phyloP scores from a whole-genome alignment of 1,140 invertebrate species.

The Stratiolaelaps scimitus region DNA sequence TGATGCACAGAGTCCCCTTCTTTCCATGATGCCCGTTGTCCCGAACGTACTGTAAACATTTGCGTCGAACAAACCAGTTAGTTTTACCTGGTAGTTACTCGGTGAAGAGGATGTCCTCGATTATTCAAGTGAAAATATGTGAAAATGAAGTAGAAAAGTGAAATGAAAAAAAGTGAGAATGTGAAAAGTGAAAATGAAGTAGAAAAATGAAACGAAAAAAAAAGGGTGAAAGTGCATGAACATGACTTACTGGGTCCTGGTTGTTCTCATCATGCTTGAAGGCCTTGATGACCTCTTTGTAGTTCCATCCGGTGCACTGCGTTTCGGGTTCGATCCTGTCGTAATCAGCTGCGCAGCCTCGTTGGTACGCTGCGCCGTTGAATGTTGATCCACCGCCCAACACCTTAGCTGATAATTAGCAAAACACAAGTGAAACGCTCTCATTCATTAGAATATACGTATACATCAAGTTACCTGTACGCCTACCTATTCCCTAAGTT shows the following conservation, averaged over 20 bases:
- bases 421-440: too few species aligned
- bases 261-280: slow-evolving; percentile 20
- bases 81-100: too few species aligned
- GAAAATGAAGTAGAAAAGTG: neutral
- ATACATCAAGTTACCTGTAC: too few species aligned
- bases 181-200: neutral
- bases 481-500: too few species aligned
- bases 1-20: slow-evolving; percentile 1
- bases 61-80: neutral
- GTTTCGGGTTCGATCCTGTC: slow-evolving; percentile 23
- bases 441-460: too few species aligned
- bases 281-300: neutral
- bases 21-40: slow-evolving; percentile 18
- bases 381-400: slow-evolving; percentile 19
- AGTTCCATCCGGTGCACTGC: slow-evolving; percentile 6
- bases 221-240: too few species aligned
- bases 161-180: neutral
- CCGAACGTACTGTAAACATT: neutral
- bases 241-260: slow-evolving; percentile 19
- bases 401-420: neutral
- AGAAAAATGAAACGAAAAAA: neutral
- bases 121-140: neutral
- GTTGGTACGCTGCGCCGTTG: slow-evolving; percentile 12
- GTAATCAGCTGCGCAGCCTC: slow-evolving; percentile 19
- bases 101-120: too few species aligned